These are phyloP conservation scores for Arizona elegans DNA, from an alignment of 2,113 vertebrate species.

Conservation along the genomic window DNA sequence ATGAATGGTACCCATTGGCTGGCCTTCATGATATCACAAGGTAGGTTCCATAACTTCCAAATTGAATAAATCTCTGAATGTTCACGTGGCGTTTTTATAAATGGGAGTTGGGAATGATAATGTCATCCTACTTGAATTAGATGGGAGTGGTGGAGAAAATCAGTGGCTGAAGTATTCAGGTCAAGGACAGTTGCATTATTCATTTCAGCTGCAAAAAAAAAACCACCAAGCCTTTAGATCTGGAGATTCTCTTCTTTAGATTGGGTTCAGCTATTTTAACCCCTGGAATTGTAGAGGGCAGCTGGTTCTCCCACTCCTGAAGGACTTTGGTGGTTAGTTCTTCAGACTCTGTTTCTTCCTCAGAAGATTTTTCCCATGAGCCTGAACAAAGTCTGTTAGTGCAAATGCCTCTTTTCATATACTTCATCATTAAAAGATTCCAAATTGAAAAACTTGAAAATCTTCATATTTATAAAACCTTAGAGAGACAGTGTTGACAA, in stretches of 20 bases:
- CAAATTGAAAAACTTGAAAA: background rate
- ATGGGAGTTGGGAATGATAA: background rate
- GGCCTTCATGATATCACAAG: background rate
- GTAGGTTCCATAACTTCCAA: background rate
- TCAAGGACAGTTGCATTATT: background rate
- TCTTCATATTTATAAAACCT: background rate
- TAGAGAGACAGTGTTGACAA: background rate
- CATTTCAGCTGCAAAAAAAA: background rate
- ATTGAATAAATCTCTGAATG: background rate
- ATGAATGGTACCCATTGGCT: background rate
- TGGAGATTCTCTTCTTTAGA: background rate
- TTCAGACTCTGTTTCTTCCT: background rate
- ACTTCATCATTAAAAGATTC: background rate
- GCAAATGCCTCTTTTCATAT: background rate
- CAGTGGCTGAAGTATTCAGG: background rate
- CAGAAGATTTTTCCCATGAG: background rate
- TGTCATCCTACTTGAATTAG: background rate
- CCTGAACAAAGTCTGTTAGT: background rate
- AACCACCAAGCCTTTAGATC: background rate
- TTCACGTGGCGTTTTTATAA: background rate
- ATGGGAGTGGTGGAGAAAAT: background rate
- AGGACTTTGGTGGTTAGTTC: background rate
- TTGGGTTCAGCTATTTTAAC: background rate
- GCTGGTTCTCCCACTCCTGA: background rate
- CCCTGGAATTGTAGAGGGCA: background rate